These are phyloP conservation scores for Alloplasta piceator DNA, from an alignment of 2,888 invertebrate species.

Conservation along the genomic window DNA sequence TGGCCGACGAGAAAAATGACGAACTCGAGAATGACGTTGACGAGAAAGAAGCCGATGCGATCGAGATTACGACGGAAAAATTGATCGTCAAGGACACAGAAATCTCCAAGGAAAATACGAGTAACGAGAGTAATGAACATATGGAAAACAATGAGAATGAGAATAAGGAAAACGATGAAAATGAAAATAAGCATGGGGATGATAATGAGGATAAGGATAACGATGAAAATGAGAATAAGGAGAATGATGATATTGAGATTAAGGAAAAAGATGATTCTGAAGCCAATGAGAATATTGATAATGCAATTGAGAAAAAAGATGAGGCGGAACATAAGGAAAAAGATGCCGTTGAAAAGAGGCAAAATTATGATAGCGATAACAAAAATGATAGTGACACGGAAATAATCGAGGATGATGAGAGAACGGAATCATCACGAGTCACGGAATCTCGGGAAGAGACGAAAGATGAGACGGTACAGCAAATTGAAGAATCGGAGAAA, in stretches of 20 bases:
- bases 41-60: not conserved
- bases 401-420: not conserved
- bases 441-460: conserved; percentile 11
- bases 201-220: not conserved
- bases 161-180: not conserved
- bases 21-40: not conserved
- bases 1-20: not conserved
- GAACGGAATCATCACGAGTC: not conserved
- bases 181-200: not conserved
- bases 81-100: conserved; percentile 1
- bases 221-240: conserved; percentile 10
- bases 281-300: no score
- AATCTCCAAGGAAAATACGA: not conserved
- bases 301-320: not conserved
- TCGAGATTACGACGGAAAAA: not conserved
- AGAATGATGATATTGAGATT: not conserved
- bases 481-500: conserved; percentile 12
- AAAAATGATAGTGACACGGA: not conserved
- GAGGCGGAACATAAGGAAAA: not conserved
- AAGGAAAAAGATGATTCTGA: not conserved
- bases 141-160: not conserved
- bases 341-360: not conserved
- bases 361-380: conserved; percentile 9
- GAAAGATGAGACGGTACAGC: not conserved
- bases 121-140: conserved; percentile 8